phyloP scores from a whole-genome alignment of 2,797 vertebrate genomes.

The Pseudochromis fuscus region DNA sequence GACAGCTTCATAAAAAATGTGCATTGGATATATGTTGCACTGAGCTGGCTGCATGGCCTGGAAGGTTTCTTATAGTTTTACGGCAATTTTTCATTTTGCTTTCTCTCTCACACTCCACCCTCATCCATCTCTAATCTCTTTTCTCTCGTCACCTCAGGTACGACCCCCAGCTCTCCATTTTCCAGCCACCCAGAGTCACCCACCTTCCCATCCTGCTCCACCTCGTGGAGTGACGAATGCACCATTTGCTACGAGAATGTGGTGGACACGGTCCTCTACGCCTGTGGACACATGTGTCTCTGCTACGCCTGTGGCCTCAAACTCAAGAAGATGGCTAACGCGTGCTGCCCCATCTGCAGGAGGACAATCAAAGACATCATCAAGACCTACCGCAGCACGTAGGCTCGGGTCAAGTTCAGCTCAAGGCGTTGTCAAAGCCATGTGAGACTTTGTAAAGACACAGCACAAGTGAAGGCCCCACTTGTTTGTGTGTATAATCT shows the following conservation, averaged over 20 bases:
- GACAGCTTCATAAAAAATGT: slow-evolving; percentile 30
- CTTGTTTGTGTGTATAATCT: slow-evolving; percentile 56
- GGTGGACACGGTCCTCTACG: slow-evolving; percentile 97
- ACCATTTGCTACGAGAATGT: slow-evolving; percentile 96
- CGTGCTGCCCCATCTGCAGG: slow-evolving; percentile 97
- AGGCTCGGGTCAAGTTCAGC: slow-evolving; percentile 65
- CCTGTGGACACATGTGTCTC: slow-evolving; percentile 98
- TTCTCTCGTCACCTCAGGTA: slow-evolving; percentile 82
- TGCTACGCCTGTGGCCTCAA: slow-evolving; percentile 95
- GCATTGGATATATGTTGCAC: not conserved
- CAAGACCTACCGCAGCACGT: slow-evolving; percentile 96
- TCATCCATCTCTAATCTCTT: slow-evolving; percentile 14
- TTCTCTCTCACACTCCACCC: not conserved
- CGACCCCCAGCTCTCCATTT: slow-evolving; percentile 90
- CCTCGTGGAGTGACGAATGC: slow-evolving; percentile 92
- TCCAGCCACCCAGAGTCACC: slow-evolving; percentile 91
- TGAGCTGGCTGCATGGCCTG: slow-evolving; percentile 8
- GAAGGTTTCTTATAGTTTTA: not conserved
- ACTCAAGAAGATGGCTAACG: slow-evolving; percentile 95
- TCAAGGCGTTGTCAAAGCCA: slow-evolving; percentile 62
- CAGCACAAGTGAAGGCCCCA: slow-evolving; percentile 38
- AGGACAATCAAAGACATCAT: slow-evolving; percentile 97
- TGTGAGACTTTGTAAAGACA: slow-evolving; percentile 55
- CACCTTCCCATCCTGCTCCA: slow-evolving; percentile 84
- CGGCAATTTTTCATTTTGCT: not conserved